Percentiles rank a stretch among this genome's conserved stretches.
phyloP scores from a whole-genome alignment of 1,140 invertebrate species.

The Danaus plexippus region DNA sequence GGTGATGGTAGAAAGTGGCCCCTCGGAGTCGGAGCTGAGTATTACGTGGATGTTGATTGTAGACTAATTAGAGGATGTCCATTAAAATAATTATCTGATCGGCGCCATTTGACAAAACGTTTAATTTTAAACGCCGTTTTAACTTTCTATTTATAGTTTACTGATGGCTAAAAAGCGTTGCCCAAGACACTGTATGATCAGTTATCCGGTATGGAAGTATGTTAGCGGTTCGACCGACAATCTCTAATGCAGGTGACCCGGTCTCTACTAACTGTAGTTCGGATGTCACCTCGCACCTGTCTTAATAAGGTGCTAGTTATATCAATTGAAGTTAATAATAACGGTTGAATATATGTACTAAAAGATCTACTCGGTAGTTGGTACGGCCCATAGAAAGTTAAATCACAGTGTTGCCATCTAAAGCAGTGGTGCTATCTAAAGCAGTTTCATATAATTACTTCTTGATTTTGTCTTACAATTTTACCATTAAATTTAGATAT shows the following conservation, averaged over 20 bases:
- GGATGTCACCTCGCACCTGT: conserved; percentile 51
- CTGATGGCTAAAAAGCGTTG: conserved; percentile 11
- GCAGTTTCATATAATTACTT: no score
- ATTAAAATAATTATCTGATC: conserved; percentile 37
- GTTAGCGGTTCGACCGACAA: conserved; percentile 47
- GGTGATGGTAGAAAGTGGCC: conserved; percentile 58
- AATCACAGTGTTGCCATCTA: no score
- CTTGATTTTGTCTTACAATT: no score
- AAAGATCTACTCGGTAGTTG: no score
- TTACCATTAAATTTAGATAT: no score
- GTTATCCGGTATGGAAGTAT: conserved; percentile 52
- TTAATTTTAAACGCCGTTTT: conserved; percentile 13
- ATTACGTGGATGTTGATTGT: conserved; percentile 37
- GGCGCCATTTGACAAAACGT: conserved; percentile 19
- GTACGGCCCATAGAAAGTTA: no score
- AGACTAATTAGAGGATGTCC: conserved; percentile 53
- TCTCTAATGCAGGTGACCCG: conserved; percentile 58
- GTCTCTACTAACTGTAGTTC: conserved; percentile 61
- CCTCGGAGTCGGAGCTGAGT: conserved; percentile 28
- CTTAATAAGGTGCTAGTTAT: conserved; percentile 58
- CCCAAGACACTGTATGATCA: conserved; percentile 23
- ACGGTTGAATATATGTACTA: conserved; percentile 10
- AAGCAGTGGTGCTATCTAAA: no score
- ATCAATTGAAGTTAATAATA: conserved; percentile 53
- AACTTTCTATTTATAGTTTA: conserved; percentile 8